Conservation (phyloP, 2,888 invertebrate genomes). For the Rapana venosa region DNA sequence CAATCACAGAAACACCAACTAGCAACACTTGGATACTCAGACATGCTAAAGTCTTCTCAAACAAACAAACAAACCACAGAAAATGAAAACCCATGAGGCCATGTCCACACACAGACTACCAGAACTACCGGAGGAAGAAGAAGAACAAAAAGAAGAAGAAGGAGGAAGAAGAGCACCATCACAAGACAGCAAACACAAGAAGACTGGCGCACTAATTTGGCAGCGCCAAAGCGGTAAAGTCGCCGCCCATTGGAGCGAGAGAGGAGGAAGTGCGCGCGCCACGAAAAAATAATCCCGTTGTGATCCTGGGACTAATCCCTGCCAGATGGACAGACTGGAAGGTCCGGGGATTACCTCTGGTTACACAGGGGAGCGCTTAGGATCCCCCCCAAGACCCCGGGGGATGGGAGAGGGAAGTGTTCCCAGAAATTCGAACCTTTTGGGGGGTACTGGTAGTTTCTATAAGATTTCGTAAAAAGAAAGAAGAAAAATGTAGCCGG, state of each 20-base stretch:
- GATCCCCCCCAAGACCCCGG: neutral
- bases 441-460: slow-evolving; percentile 2
- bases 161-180: neutral
- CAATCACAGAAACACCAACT: neutral
- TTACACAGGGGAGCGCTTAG: neutral
- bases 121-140: neutral
- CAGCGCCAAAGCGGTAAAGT: too few relatives aligned
- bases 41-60: too few relatives aligned
- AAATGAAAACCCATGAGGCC: too few relatives aligned
- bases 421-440: neutral
- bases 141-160: neutral
- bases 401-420: too few relatives aligned
- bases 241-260: neutral
- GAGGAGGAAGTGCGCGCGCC: slow-evolving; percentile 18
- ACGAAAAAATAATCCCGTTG: slow-evolving; percentile 6
- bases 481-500: too few relatives aligned
- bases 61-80: too few relatives aligned
- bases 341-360: neutral
- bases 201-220: neutral
- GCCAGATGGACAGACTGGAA: neutral
- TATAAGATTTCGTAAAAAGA: neutral
- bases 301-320: too few relatives aligned
- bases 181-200: neutral
- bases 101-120: too few relatives aligned
- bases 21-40: too few relatives aligned